Conservation (phyloP, 1,140 invertebrate genomes). For the Bombyx mori region DNA sequence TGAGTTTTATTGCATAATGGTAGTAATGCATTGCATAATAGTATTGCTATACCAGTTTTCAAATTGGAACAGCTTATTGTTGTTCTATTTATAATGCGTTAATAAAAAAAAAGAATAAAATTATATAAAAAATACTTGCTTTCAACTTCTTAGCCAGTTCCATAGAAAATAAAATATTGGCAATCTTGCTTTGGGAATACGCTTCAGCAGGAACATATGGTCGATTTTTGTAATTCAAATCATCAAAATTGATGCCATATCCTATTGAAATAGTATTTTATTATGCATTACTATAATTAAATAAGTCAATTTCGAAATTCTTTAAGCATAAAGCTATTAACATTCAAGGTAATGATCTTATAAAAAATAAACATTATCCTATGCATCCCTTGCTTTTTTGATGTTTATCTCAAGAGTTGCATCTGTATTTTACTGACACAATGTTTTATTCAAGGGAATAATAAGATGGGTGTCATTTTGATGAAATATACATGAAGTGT, state of each 20-base stretch:
- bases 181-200: slow-evolving; percentile 83
- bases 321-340: too few relatives aligned
- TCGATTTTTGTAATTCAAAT: slow-evolving; percentile 76
- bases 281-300: slow-evolving; percentile 11
- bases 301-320: not conserved
- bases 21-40: too few relatives aligned
- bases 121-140: slow-evolving; percentile 31
- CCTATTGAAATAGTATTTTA: slow-evolving; percentile 34
- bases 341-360: too few relatives aligned
- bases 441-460: too few relatives aligned
- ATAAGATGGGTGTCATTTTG: too few relatives aligned
- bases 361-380: too few relatives aligned
- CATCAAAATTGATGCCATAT: slow-evolving; percentile 77
- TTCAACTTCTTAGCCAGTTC: slow-evolving; percentile 76
- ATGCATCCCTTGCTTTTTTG: too few relatives aligned
- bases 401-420: too few relatives aligned
- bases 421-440: too few relatives aligned
- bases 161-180: slow-evolving; percentile 80
- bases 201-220: slow-evolving; percentile 72
- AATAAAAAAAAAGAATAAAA: not conserved
- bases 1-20: too few relatives aligned
- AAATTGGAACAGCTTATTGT: too few relatives aligned
- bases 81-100: not conserved
- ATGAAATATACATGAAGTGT: not conserved
- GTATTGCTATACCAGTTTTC: too few relatives aligned